Evolutionary conservation across 2,888 invertebrate genomes (phyloP).

Genomic region (Psylliodes chrysocephalus): DNA sequence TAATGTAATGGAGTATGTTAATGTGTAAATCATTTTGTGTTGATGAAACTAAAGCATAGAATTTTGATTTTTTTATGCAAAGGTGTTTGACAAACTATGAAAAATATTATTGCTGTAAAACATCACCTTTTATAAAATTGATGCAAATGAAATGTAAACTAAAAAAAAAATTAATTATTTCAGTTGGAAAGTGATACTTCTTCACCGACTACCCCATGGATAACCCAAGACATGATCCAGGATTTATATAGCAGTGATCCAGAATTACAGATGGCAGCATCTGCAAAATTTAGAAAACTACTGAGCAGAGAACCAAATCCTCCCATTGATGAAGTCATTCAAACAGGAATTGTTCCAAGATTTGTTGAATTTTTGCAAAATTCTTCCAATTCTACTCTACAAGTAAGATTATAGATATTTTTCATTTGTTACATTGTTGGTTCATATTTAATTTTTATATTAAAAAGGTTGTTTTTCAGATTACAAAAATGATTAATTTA

Average conservation of each 20-base stretch:
- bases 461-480: too few relatives aligned
- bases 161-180: not conserved
- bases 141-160: too few relatives aligned
- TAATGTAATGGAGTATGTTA: too few relatives aligned
- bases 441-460: too few relatives aligned
- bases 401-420: conserved; percentile 70
- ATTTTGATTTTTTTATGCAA: too few relatives aligned
- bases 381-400: conserved; percentile 84
- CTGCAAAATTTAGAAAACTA: conserved; percentile 93
- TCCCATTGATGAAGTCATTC: conserved; percentile 96
- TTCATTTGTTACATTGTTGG: too few relatives aligned
- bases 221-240: conserved; percentile 86
- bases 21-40: too few relatives aligned
- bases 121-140: too few relatives aligned
- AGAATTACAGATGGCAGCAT: conserved; percentile 84
- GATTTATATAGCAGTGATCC: conserved; percentile 81
- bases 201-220: conserved; percentile 64
- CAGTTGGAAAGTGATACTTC: conserved; percentile 60
- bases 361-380: conserved; percentile 92
- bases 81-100: too few relatives aligned
- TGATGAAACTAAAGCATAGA: too few relatives aligned
- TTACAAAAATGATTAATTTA: too few relatives aligned
- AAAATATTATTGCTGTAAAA: too few relatives aligned
- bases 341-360: conserved; percentile 92
- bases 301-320: conserved; percentile 96